A percentile compares a stretch with the other conserved stretches of the same genome.
These are phyloP conservation scores for Troglohyphantes excavatus DNA, from an alignment of 2,888 invertebrate species.

Conservation along the genomic window DNA sequence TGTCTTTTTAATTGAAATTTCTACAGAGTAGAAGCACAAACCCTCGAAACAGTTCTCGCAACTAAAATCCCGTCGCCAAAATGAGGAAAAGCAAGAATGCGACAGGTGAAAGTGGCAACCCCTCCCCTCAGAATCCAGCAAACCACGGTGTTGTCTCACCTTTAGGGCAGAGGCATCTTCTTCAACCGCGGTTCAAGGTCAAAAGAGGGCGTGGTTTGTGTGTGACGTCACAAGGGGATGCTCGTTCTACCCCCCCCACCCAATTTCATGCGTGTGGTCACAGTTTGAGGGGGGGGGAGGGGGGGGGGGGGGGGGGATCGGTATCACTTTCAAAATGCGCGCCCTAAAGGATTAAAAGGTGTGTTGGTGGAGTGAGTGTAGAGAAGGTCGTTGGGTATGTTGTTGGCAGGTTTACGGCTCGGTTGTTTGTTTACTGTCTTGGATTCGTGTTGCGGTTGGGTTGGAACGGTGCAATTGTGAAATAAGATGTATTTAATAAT, in stretches of 20 bases:
- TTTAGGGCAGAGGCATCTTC: conserved; percentile 67
- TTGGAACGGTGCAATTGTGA: too few species aligned
- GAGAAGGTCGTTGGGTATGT: neutral
- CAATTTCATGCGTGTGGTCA: conserved; percentile 58
- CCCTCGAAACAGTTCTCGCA: too few species aligned
- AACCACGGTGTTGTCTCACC: conserved; percentile 59
- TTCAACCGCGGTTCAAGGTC: conserved; percentile 74
- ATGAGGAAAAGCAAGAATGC: conserved; percentile 1
- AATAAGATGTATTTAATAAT: too few species aligned
- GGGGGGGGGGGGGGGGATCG: too few species aligned
- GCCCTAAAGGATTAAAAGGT: neutral
- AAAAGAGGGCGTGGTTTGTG: conserved; percentile 59
- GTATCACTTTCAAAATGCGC: neutral
- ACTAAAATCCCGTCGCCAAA: too few species aligned
- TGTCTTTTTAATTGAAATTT: too few species aligned
- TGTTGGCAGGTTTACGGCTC: neutral
- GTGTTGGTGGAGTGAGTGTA: neutral
- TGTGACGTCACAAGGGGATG: conserved; percentile 24
- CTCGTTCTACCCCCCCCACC: neutral
- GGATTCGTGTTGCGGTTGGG: too few species aligned
- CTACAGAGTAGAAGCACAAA: too few species aligned
- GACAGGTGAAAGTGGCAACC: conserved; percentile 62
- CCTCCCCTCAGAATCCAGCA: neutral
- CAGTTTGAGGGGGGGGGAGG: neutral
- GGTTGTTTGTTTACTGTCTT: too few species aligned